These are phyloP conservation scores for Parazoanthus atlanticus DNA, from an alignment of 92 coral and sea anemone genomes.

Conservation along the genomic window DNA sequence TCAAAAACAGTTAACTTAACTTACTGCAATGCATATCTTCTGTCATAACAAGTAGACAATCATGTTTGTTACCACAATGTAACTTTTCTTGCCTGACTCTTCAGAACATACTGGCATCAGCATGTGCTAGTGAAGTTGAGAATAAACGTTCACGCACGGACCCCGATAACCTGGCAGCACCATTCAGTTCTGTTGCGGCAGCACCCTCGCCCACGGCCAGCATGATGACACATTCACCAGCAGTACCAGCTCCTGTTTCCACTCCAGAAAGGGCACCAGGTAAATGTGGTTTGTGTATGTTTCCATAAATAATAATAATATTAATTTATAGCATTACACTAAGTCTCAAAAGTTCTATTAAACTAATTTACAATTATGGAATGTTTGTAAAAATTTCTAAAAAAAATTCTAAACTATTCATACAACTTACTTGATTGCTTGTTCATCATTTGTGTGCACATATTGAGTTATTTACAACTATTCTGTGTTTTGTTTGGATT, in stretches of 20 bases:
- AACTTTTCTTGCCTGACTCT: conserved; percentile 4
- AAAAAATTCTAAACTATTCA: no score
- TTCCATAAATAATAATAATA: no score
- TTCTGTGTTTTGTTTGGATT: no score
- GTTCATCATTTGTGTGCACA: background rate
- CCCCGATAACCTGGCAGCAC: conserved; percentile 50
- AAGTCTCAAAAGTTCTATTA: no score
- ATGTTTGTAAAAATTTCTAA: no score
- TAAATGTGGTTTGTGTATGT: background rate
- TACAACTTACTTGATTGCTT: no score
- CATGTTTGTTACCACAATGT: background rate
- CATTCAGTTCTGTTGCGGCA: conserved; percentile 8
- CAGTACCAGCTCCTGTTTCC: conserved; percentile 61
- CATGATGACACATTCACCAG: conserved; percentile 65
- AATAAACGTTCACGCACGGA: conserved; percentile 67
- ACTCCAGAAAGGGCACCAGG: conserved; percentile 56
- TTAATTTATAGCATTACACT: no score
- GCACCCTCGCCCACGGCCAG: conserved; percentile 57
- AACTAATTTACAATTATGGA: no score
- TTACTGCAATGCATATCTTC: no score
- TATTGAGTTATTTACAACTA: background rate
- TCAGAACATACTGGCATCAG: conserved; percentile 96
- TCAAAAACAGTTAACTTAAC: no score
- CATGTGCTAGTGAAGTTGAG: conserved; percentile 98
- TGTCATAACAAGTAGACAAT: no score